Conservation (phyloP, 2,888 invertebrate genomes). For the Pediacus dermestoides region DNA sequence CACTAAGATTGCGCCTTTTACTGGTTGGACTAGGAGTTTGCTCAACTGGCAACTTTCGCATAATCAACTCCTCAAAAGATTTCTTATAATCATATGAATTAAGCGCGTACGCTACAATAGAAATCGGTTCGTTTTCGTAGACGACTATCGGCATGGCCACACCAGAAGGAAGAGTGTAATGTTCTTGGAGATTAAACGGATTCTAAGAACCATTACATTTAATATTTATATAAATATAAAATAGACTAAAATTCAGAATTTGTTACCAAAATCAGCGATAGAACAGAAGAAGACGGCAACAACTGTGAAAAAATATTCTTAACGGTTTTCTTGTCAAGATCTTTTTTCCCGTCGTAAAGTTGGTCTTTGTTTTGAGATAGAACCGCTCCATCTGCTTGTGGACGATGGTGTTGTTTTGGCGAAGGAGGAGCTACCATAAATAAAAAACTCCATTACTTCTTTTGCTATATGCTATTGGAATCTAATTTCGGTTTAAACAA, state of each 20-base stretch:
- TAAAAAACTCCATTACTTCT: too few species aligned
- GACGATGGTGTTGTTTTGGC: slow-evolving; percentile 46
- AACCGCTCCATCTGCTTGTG: slow-evolving; percentile 48
- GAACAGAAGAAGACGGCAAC: slow-evolving; percentile 55
- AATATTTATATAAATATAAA: slow-evolving; percentile 44
- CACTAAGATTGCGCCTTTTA: slow-evolving; percentile 49
- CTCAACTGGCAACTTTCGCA: slow-evolving; percentile 37
- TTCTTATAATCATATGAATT: slow-evolving; percentile 69
- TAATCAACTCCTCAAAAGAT: slow-evolving; percentile 52
- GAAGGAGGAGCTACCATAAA: slow-evolving; percentile 31
- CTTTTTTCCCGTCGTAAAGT: slow-evolving; percentile 50
- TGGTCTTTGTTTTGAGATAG: slow-evolving; percentile 40
- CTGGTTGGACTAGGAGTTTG: slow-evolving; percentile 52
- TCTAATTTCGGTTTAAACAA: too few species aligned
- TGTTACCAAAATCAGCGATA: slow-evolving; percentile 47
- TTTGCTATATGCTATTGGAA: too few species aligned
- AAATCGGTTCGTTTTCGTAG: slow-evolving; percentile 77
- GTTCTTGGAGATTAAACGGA: slow-evolving; percentile 65
- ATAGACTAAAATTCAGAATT: slow-evolving; percentile 3
- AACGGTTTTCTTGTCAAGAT: slow-evolving; percentile 59
- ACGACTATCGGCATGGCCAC: slow-evolving; percentile 64
- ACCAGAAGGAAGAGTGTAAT: slow-evolving; percentile 63
- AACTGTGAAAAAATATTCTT: slow-evolving; percentile 68
- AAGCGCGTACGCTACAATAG: slow-evolving; percentile 80
- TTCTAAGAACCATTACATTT: too few species aligned